Base-by-base conservation (phyloP, 2,797 vertebrate species). In the Microctenopoma lineatum region DNA sequence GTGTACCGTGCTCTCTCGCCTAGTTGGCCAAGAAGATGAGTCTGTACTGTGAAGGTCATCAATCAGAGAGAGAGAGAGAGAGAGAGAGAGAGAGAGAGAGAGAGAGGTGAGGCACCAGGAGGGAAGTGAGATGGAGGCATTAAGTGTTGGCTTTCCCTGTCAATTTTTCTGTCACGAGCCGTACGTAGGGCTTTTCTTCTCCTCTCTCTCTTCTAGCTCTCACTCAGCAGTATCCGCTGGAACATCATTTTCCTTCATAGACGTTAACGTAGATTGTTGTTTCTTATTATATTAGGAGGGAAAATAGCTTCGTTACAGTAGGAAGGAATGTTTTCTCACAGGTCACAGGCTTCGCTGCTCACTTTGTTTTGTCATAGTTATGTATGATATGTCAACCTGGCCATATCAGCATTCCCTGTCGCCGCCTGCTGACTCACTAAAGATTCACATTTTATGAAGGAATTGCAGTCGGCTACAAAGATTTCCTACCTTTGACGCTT, bases 11-110 rank as follows among this genome's bases (percentile, higher is more conserved):
- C 63, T 79, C 73, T 36, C 65, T 75, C 73, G 62, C 66, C 82
- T 68, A 75, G 63, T 66, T 59, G 27, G 72, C 57, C 42, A 50
- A 53, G 66, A 76, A 66, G 76, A 86, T 85, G 84, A 88, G 68
- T 89, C 86, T 64, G 57, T 56, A 72, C 78, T 81, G 75, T 77
- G 87, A 90, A 90, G 88, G 86, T 89, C 81, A 77, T 77, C 75
- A 75, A 83, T 84, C 80, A 87, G 72, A 63, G 73, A 16, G 42
- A 46, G 70, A 18, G 78, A 21, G 54, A 4, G 11, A n/a, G 26
- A 29, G 3, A n/a, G n/a, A n/a, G n/a, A n/a, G n/a, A n/a, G n/a
- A 87, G 72, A 63, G 73, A 16, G 42, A 46, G 70, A 18, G 78
- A 21, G 54, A 4, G 11, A n/a, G 26, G 21, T 29, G 54, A 11